Evolutionary conservation across 2,113 vertebrate genomes (phyloP).

Genomic region (Crotalus viridis): DNA sequence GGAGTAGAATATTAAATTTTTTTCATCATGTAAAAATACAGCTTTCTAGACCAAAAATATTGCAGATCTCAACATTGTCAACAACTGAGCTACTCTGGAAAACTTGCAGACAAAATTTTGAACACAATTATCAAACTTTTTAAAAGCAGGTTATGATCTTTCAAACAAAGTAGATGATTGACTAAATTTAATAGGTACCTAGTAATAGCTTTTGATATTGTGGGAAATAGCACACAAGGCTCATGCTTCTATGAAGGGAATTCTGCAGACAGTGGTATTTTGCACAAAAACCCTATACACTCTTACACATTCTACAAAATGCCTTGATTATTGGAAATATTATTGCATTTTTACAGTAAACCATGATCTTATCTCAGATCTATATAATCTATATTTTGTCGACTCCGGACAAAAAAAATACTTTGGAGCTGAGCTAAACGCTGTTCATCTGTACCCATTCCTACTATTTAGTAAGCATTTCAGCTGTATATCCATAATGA

Average conservation of each 20-base stretch:
- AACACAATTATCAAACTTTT: background rate
- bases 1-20: background rate
- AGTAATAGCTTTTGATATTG: background rate
- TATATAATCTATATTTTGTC: background rate
- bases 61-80: background rate
- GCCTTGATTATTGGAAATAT: background rate
- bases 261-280: background rate
- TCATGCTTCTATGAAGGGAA: background rate
- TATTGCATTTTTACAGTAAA: background rate
- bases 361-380: background rate
- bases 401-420: background rate
- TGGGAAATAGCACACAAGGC: background rate
- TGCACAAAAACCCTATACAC: background rate
- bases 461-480: background rate
- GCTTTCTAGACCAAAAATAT: background rate
- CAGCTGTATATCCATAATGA: background rate
- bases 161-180: background rate
- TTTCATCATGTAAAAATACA: background rate
- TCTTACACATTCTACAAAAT: background rate
- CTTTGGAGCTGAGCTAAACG: background rate
- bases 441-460: background rate
- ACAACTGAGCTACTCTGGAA: background rate
- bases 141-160: background rate
- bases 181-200: no score
- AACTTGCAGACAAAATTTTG: background rate